Evolutionary conservation across 2,797 vertebrate species (phyloP), one percentile per base, ranked within the genome.

Genomic region (Choloepus didactylus): DNA sequence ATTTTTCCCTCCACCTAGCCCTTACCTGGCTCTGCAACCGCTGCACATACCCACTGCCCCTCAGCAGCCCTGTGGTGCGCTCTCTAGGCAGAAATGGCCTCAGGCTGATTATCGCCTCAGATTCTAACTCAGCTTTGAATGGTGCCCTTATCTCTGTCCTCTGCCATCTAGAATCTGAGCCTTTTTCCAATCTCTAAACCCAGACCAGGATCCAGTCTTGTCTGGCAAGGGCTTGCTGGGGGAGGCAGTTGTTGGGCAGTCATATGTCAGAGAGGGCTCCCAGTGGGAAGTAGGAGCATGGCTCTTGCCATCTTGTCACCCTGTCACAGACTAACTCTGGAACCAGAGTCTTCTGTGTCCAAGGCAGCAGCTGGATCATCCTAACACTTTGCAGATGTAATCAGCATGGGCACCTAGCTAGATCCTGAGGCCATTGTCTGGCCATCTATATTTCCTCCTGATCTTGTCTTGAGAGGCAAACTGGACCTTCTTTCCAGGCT

Each of bases 151-250:
- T 88, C 72, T 49, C 89, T 93, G 54, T 82, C 67, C 46, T 88
- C 56, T 94, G 84, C 41, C 38, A 44, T 91, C 90, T 86, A 73
- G 83, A n/a, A 89, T 95, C 67, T 88, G 85, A 96, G 73, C n/a
- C 69, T 94, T 92, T 89, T 79, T 90, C 3, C 14, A 76, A 15
- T 86, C 46, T 60, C 72, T 3, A 90, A 59, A 15, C 67, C 59
- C 69, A 95, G 69, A 91, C 23, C 41, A 83, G 75, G n/a, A 76
- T 69, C 72, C 38, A 46, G 25, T 84, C 56, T 91, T 95, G 62
- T 85, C 96, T 97, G 72, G 49, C 76, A 87, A 46, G 27, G 51
- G 60, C 69, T 73, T 87, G 44, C 16, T 18, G 38, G 27, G 44
- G 11, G 35, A 25, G 31, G 54, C n/a, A 96, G 81, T 73, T 87